Evolutionary conservation across 1,140 invertebrate species (phyloP).

Genomic region (Megathymus violae): DNA sequence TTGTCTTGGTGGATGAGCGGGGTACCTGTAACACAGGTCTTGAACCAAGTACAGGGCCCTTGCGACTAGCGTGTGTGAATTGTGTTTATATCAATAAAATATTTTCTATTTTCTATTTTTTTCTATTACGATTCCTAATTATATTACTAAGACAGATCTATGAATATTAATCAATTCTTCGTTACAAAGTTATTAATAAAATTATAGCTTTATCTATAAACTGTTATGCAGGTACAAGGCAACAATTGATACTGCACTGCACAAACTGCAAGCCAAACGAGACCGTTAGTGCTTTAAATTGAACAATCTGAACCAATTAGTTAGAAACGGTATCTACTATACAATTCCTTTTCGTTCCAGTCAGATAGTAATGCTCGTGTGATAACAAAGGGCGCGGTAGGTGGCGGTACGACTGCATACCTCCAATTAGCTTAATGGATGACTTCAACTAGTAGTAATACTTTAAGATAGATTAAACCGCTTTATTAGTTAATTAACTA

Average conservation of each 20-base stretch:
- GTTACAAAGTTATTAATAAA: too few relatives aligned
- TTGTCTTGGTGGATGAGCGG: too few relatives aligned
- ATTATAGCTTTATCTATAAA: too few relatives aligned
- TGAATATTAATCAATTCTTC: too few relatives aligned
- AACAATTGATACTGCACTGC: constrained; percentile 12
- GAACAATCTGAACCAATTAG: constrained; percentile 36
- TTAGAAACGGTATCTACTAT: constrained; percentile 34
- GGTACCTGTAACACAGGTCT: too few relatives aligned
- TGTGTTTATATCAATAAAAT: too few relatives aligned
- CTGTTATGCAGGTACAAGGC: not conserved
- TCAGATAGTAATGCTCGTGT: constrained; percentile 32
- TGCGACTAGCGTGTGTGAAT: too few relatives aligned
- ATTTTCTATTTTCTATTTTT: too few relatives aligned
- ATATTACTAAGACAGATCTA: too few relatives aligned
- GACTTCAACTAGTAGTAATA: constrained; percentile 60
- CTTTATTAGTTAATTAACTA: not conserved
- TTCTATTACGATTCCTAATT: too few relatives aligned
- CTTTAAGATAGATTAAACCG: constrained; percentile 3
- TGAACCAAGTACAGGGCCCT: too few relatives aligned
- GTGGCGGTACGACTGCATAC: constrained; percentile 53
- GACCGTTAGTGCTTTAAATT: constrained; percentile 30
- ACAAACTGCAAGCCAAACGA: constrained; percentile 26
- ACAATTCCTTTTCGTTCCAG: constrained; percentile 43
- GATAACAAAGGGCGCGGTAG: constrained; percentile 62
- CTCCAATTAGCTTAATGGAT: constrained; percentile 80